These are phyloP conservation scores for Erpornis zantholeuca DNA, from an alignment of 2,113 vertebrate genomes.

Conservation along the genomic window DNA sequence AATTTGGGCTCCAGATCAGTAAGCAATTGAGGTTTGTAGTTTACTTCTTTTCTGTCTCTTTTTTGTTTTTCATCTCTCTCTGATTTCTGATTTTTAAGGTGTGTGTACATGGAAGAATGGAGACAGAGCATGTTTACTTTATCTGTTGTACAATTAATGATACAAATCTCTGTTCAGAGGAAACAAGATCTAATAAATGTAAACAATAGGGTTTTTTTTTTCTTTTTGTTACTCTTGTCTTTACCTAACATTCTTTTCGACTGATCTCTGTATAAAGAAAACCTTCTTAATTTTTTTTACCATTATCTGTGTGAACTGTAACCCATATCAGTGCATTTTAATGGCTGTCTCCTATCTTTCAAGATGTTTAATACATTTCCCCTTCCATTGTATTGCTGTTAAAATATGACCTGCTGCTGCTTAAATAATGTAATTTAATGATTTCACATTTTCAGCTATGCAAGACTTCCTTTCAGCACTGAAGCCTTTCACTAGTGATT, in stretches of 20 bases:
- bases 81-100: conserved; percentile 28
- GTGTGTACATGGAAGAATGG: not conserved
- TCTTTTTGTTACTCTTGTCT: not conserved
- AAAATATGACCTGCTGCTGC: conserved; percentile 8
- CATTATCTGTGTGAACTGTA: not conserved
- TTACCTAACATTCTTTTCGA: not conserved
- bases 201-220: not conserved
- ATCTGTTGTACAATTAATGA: not conserved
- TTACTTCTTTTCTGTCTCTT: conserved; percentile 10
- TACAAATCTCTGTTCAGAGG: not conserved
- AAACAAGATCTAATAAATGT: conserved; percentile 25
- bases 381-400: not conserved
- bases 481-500: conserved; percentile 34
- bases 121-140: not conserved
- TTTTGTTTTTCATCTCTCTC: conserved; percentile 13
- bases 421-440: conserved; percentile 54
- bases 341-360: not conserved
- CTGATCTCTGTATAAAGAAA: not conserved
- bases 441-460: conserved; percentile 28
- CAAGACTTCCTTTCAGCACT: not conserved
- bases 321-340: not conserved
- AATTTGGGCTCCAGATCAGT: conserved; percentile 41
- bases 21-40: not conserved
- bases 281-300: not conserved
- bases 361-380: conserved; percentile 16